Evolutionary conservation across 1,140 invertebrate species (phyloP).

Genomic region (Drosophila sucinea): DNA sequence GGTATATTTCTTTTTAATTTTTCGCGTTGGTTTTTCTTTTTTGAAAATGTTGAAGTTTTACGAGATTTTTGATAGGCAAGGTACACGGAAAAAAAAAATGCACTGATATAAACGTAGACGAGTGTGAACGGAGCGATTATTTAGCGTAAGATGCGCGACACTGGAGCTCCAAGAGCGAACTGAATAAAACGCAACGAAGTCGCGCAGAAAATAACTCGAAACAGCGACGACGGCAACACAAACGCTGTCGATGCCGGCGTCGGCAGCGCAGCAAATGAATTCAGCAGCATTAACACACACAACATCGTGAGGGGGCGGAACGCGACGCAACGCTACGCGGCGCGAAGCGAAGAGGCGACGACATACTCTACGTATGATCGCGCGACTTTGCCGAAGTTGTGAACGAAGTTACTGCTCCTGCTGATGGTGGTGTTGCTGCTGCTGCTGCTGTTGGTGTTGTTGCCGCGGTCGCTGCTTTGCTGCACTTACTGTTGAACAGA

Average conservation of each 20-base stretch:
- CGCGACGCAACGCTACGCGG: slow-evolving; percentile 42
- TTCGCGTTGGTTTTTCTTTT: slow-evolving; percentile 7
- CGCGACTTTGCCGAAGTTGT: slow-evolving; percentile 19
- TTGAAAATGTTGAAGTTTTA: slow-evolving; percentile 17
- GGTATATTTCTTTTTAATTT: background rate
- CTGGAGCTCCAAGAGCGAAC: slow-evolving; percentile 66
- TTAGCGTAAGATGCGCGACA: slow-evolving; percentile 44
- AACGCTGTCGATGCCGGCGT: slow-evolving; percentile 18
- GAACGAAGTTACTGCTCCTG: slow-evolving; percentile 12
- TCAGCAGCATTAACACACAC: background rate
- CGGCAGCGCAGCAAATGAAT: slow-evolving; percentile 29
- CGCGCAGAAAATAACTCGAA: slow-evolving; percentile 70
- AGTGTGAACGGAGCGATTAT: slow-evolving; percentile 53
- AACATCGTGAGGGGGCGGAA: slow-evolving; percentile 26
- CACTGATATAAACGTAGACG: slow-evolving; percentile 2
- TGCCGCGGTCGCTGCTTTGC: background rate
- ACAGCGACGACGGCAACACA: slow-evolving; percentile 33
- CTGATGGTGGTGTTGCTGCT: slow-evolving; percentile 27
- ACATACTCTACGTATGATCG: slow-evolving; percentile 15
- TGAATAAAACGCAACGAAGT: slow-evolving; percentile 67
- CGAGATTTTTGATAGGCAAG: slow-evolving; percentile 44
- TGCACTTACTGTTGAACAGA: slow-evolving; percentile 7
- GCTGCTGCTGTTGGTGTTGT: slow-evolving; percentile 1
- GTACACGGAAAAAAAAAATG: slow-evolving; percentile 28
- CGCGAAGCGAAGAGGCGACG: slow-evolving; percentile 43